A percentile compares a stretch with the other conserved stretches of the same genome.
Conservation (phyloP, 2,797 vertebrate species). For the Micromesistius poutassou region DNA sequence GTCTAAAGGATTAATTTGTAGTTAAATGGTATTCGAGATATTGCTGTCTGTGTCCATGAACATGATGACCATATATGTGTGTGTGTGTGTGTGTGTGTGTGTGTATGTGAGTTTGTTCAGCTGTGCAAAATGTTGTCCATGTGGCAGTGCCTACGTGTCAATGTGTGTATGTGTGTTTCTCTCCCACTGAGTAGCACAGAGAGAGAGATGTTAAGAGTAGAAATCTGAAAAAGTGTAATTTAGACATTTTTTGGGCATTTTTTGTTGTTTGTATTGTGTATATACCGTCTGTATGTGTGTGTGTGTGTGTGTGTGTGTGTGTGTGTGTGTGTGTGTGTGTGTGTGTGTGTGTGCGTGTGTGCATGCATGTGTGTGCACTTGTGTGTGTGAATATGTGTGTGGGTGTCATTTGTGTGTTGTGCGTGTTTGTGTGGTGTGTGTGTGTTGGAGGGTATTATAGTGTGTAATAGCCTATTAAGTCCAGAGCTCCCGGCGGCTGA, state of each 20-base stretch:
- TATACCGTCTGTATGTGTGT: background rate
- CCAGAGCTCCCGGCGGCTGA: constrained; percentile 59
- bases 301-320: background rate
- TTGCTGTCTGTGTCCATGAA: too few species aligned
- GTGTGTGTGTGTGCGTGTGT: background rate
- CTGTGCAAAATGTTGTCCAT: background rate
- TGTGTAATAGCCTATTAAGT: constrained; percentile 72
- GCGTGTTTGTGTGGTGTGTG: constrained; percentile 14
- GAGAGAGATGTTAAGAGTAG: too few species aligned
- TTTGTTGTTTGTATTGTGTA: background rate
- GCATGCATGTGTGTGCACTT: constrained; percentile 8
- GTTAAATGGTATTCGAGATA: too few species aligned
- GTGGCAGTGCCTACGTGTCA: background rate
- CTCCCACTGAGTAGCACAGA: too few species aligned
- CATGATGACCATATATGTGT: background rate
- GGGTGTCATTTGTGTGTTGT: constrained; percentile 4
- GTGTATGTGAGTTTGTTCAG: background rate
- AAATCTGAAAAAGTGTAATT: too few species aligned
- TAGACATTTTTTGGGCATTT: background rate
- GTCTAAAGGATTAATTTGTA: too few species aligned
- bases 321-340: background rate
- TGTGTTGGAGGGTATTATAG: constrained; percentile 46
- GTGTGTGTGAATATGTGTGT: constrained; percentile 4
- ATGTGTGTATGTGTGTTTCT: too few species aligned
- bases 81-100: background rate